Evolutionary conservation across 2,113 vertebrate species (phyloP).

Genomic region (Perccottus glenii): DNA sequence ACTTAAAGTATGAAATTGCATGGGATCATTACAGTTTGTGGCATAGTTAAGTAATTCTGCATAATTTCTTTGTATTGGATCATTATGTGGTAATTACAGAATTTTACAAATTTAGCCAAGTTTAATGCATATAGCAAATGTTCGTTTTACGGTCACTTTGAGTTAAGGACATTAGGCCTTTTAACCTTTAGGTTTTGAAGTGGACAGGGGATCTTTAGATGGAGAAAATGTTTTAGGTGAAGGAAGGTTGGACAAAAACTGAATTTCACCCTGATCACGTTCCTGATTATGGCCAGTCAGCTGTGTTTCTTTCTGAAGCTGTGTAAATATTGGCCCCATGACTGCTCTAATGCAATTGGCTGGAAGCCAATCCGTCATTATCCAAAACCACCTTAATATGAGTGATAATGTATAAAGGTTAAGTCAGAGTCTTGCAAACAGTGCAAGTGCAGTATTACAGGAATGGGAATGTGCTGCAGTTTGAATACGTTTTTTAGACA

Average conservation of each 20-base stretch:
- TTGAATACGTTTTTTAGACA: too few relatives aligned
- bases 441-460: too few relatives aligned
- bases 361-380: conserved; percentile 7
- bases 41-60: too few relatives aligned
- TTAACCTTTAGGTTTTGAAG: background rate
- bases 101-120: background rate
- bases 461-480: background rate
- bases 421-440: background rate
- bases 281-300: conserved; percentile 17
- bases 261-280: background rate
- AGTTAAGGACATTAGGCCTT: background rate
- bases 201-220: conserved; percentile 2
- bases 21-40: too few relatives aligned
- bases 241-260: conserved; percentile 8
- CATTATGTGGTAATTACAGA: background rate
- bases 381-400: background rate
- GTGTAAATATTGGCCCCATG: background rate
- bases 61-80: background rate
- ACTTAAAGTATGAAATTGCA: too few relatives aligned
- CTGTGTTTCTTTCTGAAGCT: background rate
- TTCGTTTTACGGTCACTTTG: background rate
- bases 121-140: background rate
- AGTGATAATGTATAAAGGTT: background rate
- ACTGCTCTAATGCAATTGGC: conserved; percentile 17
- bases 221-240: background rate